phyloP scores from a whole-genome alignment of 2,888 invertebrate genomes.

The Acrobeloides nanus region DNA sequence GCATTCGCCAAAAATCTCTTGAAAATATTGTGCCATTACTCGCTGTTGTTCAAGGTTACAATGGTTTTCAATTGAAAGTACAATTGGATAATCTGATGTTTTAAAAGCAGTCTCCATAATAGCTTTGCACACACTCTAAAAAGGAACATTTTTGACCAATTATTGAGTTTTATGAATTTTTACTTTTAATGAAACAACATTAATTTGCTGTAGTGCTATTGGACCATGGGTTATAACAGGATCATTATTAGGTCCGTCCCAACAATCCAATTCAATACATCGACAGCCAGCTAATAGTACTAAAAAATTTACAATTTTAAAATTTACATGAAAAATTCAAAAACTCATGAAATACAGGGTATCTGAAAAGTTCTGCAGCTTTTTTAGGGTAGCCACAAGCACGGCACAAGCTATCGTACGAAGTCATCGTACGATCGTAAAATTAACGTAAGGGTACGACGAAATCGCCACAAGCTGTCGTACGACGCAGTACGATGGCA shows the following conservation, averaged over 20 bases:
- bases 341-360: no score
- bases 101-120: constrained; percentile 95
- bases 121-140: constrained; percentile 82
- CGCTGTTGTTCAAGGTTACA: constrained; percentile 62
- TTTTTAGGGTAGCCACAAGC: no score
- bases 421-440: no score
- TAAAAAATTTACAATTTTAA: no score
- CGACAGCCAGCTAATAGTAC: constrained; percentile 63
- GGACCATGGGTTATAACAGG: constrained; percentile 28
- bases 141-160: constrained; percentile 18
- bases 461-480: no score
- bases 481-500: no score
- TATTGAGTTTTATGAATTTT: neutral
- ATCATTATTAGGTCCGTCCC: constrained; percentile 77
- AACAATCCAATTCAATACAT: constrained; percentile 95
- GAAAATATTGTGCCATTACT: constrained; percentile 37
- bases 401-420: no score
- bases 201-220: constrained; percentile 34
- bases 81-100: constrained; percentile 90
- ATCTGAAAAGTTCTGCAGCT: no score
- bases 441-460: no score
- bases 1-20: constrained; percentile 36
- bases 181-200: constrained; percentile 29
- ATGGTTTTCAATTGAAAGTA: constrained; percentile 97
- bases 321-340: no score